phyloP scores from a whole-genome alignment of 2,113 vertebrate species.

The Cyprinus carpio region DNA sequence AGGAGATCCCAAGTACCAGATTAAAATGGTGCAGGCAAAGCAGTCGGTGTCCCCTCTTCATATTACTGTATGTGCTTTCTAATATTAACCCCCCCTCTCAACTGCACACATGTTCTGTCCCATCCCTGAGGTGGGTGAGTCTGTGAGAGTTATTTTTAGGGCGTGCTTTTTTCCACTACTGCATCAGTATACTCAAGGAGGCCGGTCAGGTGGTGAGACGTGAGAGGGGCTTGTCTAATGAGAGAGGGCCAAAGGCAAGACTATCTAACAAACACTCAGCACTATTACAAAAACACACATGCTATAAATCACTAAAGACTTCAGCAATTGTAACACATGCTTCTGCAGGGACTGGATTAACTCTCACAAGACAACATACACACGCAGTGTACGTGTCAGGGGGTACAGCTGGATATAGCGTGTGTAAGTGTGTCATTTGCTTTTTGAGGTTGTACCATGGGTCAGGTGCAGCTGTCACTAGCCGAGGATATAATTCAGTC shows the following conservation, averaged over 20 bases:
- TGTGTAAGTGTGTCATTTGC: background rate
- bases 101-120: slow-evolving; percentile 33
- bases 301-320: slow-evolving; percentile 4
- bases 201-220: slow-evolving; percentile 24
- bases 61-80: slow-evolving; percentile 57
- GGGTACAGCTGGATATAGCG: background rate
- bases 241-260: slow-evolving; percentile 23
- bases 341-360: background rate
- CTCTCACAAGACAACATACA: slow-evolving; percentile 24
- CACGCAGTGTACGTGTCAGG: background rate
- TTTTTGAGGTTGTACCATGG: background rate
- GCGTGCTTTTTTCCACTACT: slow-evolving; percentile 56
- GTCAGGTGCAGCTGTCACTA: slow-evolving; percentile 7
- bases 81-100: slow-evolving; percentile 50
- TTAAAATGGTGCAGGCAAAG: slow-evolving; percentile 53
- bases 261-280: slow-evolving; percentile 20
- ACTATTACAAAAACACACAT: slow-evolving; percentile 27
- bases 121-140: slow-evolving; percentile 34
- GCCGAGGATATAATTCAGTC: background rate
- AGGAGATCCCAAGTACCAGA: slow-evolving; percentile 61
- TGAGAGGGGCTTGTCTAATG: slow-evolving; percentile 26
- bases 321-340: slow-evolving; percentile 22
- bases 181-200: slow-evolving; percentile 29
- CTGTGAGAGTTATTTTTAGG: slow-evolving; percentile 52
- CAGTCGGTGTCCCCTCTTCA: slow-evolving; percentile 4